Evolutionary conservation across 2,888 invertebrate genomes (phyloP), one percentile per base, ranked within the genome.

Genomic region (Sylvicola cinctus): DNA sequence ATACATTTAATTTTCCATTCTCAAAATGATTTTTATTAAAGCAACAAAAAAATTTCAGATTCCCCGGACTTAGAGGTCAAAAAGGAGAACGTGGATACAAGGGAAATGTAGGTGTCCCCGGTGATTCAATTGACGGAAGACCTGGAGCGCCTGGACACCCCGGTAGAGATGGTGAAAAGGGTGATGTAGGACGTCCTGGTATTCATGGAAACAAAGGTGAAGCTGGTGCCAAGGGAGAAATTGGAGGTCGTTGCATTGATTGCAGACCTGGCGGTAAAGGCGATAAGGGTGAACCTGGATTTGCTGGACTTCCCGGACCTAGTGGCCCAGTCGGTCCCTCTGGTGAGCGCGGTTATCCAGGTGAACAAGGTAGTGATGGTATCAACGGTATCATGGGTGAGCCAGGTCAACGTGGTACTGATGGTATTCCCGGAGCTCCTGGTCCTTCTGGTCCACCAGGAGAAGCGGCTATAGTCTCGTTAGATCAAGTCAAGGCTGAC

Each of bases 11-110:
- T 33, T 13, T 20, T 20, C 4, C 20, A 20, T 20, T 20, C 8
- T 6, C 20, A 20, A 20, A 20, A 8, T 8, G 8, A 20, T 6
- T 6, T 20, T 6, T 20, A n/a, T 30, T 30, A 30, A 14, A 14
- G 13, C 15, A 14, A 14, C 11, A 14, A 15, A 29, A 14, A 12
- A 4, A 14, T 40, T 35, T 3, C 26, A 57, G 57, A n/a, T 37
- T 16, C 28, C 41, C 51, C 40, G 84, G 87, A 2, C 57, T 61
- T 1, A 75, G 72, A 46, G 84, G 84, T 10, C 62, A 66, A 40
- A 84, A 84, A 48, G 85, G 87, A 43, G 79, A 83, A 54, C 65
- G 69, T 36, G 85, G 85, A 36, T 78, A 73, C 43, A 57, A 62
- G 33, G 85, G 85, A 27, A 57, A 70, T 32, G 63, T 74, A 49